Base-by-base conservation (phyloP, 2,113 vertebrate genomes). In the Cardinalis cardinalis region DNA sequence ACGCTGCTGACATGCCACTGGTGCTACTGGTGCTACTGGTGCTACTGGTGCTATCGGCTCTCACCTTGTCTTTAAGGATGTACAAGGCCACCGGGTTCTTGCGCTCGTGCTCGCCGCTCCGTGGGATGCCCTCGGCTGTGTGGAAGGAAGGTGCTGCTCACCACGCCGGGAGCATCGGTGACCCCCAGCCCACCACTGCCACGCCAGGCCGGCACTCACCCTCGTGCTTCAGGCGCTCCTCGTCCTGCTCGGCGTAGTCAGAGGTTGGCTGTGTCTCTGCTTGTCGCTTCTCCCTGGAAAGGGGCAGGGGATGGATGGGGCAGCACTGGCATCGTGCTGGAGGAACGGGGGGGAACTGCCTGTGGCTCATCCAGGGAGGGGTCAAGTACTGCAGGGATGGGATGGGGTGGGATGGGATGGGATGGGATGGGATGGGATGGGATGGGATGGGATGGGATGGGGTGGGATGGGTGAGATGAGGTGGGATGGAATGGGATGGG, bases 61-160 rank as follows among this genome's bases (percentile, higher is more conserved):
- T 98, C 90, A 99, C 99, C 93, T 98, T 98, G 90, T 99, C 98
- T 77, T 98, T 99, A 58, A 99, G 97, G 92, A 99, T 97, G 59
- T 99, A 99, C 60, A 99, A 97, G 56, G 98, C 98, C 95, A 99
- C 97, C 0, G 99, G 99, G 92, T 98, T 98, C 92, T 98, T 99
- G 77, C 98, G 97, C 17, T 98, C 98, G 3, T 98, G 98, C n/a
- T 98, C 99, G 5, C 96, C 63, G 3, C 98, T 96, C 91, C 98
- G 96, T 0, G 99, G 97, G 31, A 98, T 95, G 80, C 98, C 97
- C 65, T 99, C 99, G 48, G 98, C 98, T 99, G 97, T 14, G 4
- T 5, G 77, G 77, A 84, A 56, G 41, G 5, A 76, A 73, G 24
- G 29, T 1, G 12, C 18, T 72, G 64, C 28, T 87, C 52, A 85